phyloP scores from a whole-genome alignment of 30 jellyfish, hydroid and myxozoan species.

The Cassiopea andromeda region DNA sequence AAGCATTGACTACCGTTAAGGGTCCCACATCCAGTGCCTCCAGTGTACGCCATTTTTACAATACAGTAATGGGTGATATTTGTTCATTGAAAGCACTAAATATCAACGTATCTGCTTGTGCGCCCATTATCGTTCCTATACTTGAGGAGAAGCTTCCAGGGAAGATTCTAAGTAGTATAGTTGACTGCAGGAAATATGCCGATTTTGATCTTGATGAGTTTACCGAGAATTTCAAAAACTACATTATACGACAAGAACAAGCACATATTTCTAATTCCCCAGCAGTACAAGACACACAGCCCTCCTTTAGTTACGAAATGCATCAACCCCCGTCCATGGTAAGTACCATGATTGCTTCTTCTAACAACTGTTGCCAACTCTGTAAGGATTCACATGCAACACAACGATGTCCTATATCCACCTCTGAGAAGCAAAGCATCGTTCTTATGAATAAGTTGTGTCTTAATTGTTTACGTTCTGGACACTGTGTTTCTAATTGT shows the following conservation, averaged over 20 bases:
- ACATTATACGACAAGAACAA: not conserved
- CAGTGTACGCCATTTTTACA: slow-evolving; percentile 39
- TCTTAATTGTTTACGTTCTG: slow-evolving; percentile 43
- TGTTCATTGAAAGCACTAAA: slow-evolving; percentile 37
- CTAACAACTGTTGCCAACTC: slow-evolving; percentile 31
- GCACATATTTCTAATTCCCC: not conserved
- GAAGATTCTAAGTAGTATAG: slow-evolving; percentile 11
- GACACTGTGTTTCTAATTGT: slow-evolving; percentile 33
- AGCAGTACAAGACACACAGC: slow-evolving; percentile 32
- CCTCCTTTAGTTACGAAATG: slow-evolving; percentile 6
- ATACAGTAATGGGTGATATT: slow-evolving; percentile 54
- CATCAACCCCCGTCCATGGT: slow-evolving; percentile 31
- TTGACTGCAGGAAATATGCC: not conserved
- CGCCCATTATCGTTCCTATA: slow-evolving; percentile 43
- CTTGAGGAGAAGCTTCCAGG: slow-evolving; percentile 57
- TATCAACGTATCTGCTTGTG: slow-evolving; percentile 44
- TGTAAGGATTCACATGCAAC: slow-evolving; percentile 46
- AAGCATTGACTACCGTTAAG: slow-evolving; percentile 38
- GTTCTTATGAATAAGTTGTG: slow-evolving; percentile 16
- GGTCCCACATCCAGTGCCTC: slow-evolving; percentile 27
- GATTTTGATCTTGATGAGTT: not conserved
- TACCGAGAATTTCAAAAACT: slow-evolving; percentile 28
- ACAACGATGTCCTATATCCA: slow-evolving; percentile 37
- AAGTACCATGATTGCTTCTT: slow-evolving; percentile 42
- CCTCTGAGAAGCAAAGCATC: slow-evolving; percentile 16